Evolutionary conservation across 2,113 vertebrate species (phyloP).

Genomic region (Phocoena sinus): DNA sequence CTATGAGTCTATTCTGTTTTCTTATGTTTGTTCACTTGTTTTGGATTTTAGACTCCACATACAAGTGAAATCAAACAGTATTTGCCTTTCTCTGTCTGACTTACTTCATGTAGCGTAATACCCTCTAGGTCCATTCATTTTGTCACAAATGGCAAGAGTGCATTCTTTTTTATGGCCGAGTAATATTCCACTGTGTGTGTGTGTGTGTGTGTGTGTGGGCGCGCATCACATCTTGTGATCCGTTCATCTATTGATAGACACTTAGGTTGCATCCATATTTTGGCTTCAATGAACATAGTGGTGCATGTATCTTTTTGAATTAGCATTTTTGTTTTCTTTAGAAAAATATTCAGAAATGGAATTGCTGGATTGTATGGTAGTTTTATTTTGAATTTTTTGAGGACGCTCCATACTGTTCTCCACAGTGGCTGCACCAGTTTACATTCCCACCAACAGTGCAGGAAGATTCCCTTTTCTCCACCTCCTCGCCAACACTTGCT

Average conservation of each 20-base stretch:
- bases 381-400: neutral
- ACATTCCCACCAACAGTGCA: neutral
- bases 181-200: neutral
- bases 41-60: neutral
- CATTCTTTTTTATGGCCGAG: neutral
- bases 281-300: neutral
- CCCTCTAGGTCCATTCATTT: neutral
- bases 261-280: neutral
- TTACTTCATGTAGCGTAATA: neutral
- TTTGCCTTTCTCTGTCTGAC: neutral
- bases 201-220: accelerated
- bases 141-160: neutral
- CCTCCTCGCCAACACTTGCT: neutral
- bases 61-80: neutral
- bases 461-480: neutral
- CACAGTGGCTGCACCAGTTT: neutral
- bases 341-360: neutral
- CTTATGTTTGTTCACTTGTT: neutral
- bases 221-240: neutral
- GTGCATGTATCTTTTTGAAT: neutral
- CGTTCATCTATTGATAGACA: neutral
- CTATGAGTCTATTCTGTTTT: neutral
- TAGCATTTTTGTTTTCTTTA: neutral
- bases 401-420: neutral
- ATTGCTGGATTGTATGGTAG: neutral